Evolutionary conservation across 2,797 vertebrate genomes (phyloP).

Genomic region (Florisuga fusca): DNA sequence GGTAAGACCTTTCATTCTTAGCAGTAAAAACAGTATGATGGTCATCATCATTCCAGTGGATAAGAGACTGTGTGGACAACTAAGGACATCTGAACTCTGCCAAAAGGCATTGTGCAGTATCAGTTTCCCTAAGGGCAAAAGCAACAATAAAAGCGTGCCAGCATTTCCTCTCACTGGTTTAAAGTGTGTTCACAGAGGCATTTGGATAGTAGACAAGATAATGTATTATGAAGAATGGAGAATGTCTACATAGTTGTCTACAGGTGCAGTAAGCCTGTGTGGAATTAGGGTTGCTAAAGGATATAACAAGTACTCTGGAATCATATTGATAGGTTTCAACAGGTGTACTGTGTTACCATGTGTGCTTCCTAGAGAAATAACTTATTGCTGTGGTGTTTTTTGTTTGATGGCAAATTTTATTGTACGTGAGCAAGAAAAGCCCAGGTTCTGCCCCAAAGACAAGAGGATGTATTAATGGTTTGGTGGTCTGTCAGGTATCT

Average conservation of each 20-base stretch:
- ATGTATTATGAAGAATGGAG: background rate
- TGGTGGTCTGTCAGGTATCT: background rate
- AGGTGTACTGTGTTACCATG: rapidly evolving
- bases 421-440: background rate
- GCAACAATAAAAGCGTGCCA: background rate
- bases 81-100: background rate
- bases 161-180: background rate
- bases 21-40: background rate
- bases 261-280: background rate
- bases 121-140: background rate
- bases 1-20: background rate
- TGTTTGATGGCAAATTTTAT: background rate
- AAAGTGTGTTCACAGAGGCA: background rate
- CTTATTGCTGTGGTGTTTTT: rapidly evolving
- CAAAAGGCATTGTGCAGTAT: background rate
- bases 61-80: background rate
- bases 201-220: background rate
- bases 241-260: background rate
- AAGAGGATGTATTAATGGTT: background rate
- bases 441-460: background rate
- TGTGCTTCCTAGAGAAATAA: background rate
- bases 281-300: background rate
- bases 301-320: background rate
- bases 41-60: background rate
- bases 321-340: background rate